These are phyloP conservation scores for Lasiommata megera DNA, from an alignment of 2,888 invertebrate species.

Conservation along the genomic window DNA sequence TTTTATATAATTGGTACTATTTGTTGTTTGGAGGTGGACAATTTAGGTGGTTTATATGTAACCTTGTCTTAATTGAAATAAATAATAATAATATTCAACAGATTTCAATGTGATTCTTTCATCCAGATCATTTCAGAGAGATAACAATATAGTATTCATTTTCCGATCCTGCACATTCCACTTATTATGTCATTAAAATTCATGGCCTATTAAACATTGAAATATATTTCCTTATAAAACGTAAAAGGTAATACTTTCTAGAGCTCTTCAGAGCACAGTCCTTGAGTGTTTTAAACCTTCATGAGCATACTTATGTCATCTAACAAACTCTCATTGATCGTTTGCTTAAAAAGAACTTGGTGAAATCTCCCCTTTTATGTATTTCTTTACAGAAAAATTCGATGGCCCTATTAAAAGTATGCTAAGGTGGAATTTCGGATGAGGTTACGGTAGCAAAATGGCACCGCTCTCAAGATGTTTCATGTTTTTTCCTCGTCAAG, in stretches of 20 bases:
- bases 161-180: too few relatives aligned
- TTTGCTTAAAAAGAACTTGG: conserved; percentile 45
- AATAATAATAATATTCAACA: too few relatives aligned
- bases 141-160: too few relatives aligned
- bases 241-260: conserved; percentile 14
- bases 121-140: too few relatives aligned
- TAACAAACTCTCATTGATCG: conserved; percentile 55
- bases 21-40: too few relatives aligned
- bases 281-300: conserved; percentile 37
- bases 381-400: conserved; percentile 13
- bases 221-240: conserved; percentile 3
- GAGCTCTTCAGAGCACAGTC: conserved; percentile 23
- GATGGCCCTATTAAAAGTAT: conserved; percentile 23
- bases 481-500: conserved; percentile 44
- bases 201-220: conserved; percentile 2
- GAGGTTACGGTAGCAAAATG: neutral
- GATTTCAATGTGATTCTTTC: too few relatives aligned
- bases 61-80: too few relatives aligned
- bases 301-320: conserved; percentile 41
- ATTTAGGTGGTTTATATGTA: too few relatives aligned
- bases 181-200: neutral
- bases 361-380: conserved; percentile 39
- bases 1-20: too few relatives aligned
- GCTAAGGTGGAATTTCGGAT: conserved; percentile 39
- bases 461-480: conserved; percentile 41